These are phyloP conservation scores for Sinodicranocentrus sp. DNA, from an alignment of 2,888 invertebrate genomes.

Conservation along the genomic window DNA sequence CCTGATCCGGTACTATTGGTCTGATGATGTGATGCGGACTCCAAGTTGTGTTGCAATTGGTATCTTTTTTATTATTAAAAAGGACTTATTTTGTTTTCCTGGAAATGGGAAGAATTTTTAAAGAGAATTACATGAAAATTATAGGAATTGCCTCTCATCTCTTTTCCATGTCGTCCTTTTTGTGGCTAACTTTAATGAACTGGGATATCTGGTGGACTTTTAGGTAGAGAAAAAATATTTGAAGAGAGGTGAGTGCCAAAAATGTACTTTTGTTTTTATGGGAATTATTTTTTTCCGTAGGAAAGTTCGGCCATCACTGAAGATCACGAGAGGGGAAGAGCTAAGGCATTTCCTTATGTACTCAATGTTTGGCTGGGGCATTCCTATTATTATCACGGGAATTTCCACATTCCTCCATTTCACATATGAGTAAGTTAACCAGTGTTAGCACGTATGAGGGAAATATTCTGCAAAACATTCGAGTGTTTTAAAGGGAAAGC, in stretches of 20 bases:
- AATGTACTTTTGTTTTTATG: too few species aligned
- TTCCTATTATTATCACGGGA: constrained; percentile 67
- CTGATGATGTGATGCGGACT: constrained; percentile 64
- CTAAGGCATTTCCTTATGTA: constrained; percentile 55
- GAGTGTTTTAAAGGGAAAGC: too few species aligned
- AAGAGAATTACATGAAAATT: neutral
- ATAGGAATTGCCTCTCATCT: constrained; percentile 73
- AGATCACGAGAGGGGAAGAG: neutral
- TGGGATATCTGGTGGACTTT: constrained; percentile 74
- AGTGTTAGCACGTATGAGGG: too few species aligned
- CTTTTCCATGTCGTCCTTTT: constrained; percentile 71
- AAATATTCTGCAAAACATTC: too few species aligned
- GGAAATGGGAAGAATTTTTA: neutral
- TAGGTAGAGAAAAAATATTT: constrained; percentile 62
- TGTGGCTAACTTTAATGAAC: constrained; percentile 73
- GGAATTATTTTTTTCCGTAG: constrained; percentile 15
- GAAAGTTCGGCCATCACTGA: constrained; percentile 49
- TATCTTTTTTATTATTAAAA: neutral
- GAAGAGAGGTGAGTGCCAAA: too few species aligned
- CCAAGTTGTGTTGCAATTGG: constrained; percentile 67
- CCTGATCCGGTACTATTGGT: constrained; percentile 62
- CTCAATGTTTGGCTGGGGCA: constrained; percentile 68
- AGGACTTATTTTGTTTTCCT: neutral
- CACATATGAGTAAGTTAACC: constrained; percentile 72
- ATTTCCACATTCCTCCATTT: constrained; percentile 68